These are phyloP conservation scores for Calameuta filiformis DNA, from an alignment of 2,888 invertebrate species.

Conservation along the genomic window DNA sequence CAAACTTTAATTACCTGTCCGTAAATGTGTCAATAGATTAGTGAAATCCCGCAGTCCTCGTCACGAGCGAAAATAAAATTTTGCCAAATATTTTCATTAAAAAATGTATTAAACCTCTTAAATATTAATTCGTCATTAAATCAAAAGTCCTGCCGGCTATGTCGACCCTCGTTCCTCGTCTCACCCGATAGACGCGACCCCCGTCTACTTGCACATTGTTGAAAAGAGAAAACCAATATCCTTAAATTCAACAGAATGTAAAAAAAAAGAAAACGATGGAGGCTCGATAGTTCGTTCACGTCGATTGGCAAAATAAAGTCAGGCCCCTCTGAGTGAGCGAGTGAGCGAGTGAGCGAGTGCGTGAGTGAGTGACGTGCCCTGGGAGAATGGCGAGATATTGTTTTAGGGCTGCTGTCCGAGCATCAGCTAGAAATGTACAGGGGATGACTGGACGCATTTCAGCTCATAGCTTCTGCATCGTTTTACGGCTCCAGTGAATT, in stretches of 20 bases:
- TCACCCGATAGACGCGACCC: not conserved
- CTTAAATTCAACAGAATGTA: too few species aligned
- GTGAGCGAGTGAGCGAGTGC: not conserved
- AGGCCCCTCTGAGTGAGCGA: not conserved
- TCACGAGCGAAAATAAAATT: constrained; percentile 7
- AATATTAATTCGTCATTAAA: constrained; percentile 30
- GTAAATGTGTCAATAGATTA: constrained; percentile 47
- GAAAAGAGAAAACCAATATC: too few species aligned
- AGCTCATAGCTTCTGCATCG: constrained; percentile 14
- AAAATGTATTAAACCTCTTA: constrained; percentile 30
- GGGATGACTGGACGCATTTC: constrained; percentile 23
- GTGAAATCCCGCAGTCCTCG: constrained; percentile 37
- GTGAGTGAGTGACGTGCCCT: not conserved
- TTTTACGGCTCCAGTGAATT: constrained; percentile 31
- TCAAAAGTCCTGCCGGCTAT: not conserved
- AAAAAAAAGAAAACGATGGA: too few species aligned
- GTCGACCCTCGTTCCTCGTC: constrained; percentile 20
- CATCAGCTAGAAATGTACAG: constrained; percentile 37
- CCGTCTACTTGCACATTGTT: too few species aligned
- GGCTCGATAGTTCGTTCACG: too few species aligned
- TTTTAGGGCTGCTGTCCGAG: constrained; percentile 37
- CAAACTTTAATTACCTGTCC: constrained; percentile 46
- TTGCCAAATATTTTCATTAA: constrained; percentile 39
- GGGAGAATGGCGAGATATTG: constrained; percentile 28
- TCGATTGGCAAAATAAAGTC: too few species aligned